Conservation (phyloP, 1,140 invertebrate genomes). For the Diuraphis noxia region DNA sequence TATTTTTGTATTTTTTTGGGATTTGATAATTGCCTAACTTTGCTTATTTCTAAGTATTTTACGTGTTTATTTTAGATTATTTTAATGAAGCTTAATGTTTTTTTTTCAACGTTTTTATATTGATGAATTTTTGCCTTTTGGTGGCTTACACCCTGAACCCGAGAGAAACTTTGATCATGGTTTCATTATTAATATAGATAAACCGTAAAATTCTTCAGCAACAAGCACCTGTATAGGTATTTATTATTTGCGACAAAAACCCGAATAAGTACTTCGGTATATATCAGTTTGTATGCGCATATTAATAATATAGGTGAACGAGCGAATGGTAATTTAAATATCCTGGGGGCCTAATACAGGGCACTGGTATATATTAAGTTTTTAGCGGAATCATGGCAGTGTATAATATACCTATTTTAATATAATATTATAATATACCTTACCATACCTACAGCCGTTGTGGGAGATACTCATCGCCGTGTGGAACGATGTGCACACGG, state of each 20-base stretch:
- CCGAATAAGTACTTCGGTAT: background rate
- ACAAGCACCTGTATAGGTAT: background rate
- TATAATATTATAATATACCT: background rate
- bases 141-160: background rate
- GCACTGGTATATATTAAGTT: background rate
- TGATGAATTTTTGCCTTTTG: too few relatives aligned
- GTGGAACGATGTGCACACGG: background rate
- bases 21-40: background rate
- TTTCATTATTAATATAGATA: background rate
- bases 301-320: background rate
- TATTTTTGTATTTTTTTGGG: too few relatives aligned
- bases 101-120: background rate
- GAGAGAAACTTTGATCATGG: background rate
- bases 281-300: background rate
- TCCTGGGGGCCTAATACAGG: background rate
- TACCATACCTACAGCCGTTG: background rate
- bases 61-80: too few relatives aligned
- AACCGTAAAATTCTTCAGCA: background rate
- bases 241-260: background rate
- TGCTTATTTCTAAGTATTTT: background rate
- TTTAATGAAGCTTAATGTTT: too few relatives aligned
- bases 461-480: background rate
- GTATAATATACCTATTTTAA: constrained; percentile 1
- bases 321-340: background rate
- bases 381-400: background rate